Evolutionary conservation across 2,888 invertebrate genomes (phyloP), one percentile per base, ranked within the genome.

Genomic region (Punctoribates punctum): DNA sequence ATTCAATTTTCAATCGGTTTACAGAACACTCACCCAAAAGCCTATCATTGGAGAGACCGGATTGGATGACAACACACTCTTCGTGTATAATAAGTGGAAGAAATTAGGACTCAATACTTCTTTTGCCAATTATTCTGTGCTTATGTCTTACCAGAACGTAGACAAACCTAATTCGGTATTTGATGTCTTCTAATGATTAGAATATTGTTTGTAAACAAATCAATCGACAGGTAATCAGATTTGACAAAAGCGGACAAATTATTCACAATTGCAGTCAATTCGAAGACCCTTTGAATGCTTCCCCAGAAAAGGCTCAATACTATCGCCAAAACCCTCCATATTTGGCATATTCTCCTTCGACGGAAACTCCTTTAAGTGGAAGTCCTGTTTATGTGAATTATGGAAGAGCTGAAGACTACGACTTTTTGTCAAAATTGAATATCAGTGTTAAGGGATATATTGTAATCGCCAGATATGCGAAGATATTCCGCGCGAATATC

Each of bases 381-480:
- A 79, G 79, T 38, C 77, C 80, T n/a, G 82, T 86, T 11, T 86
- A 84, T 79, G 85, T 83, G 0, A 83, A 85, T 80, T 86, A 85
- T 76, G 86, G 83, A 0, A 78, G 83, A 51, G 81, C 82, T 20
- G 83, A 85, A 73, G 86, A 86, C 80, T 86, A 83, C 78, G 77
- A 80, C 1, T 78, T 79, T 34, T 80, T 85, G 34, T 80, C 80
- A 11, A 75, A 78, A 6, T 80, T 79, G 4, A 29, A 34, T 34
- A 79, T 85, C 11, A 80, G 81, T 73, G 80, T 85, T 20, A 80
- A 80, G 11, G 85, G 84, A 0, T 83, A 83, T 62, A 85, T 87
- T 42, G 86, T 84, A 17, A 81, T 87, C 51, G 84, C 85, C 38
- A 82, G 86, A 77, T 87, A 86, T 79, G 86, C 87, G 27, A 83